Conservation (phyloP, 2,113 vertebrate genomes). For the Sterrhoptilus dennistouni region DNA sequence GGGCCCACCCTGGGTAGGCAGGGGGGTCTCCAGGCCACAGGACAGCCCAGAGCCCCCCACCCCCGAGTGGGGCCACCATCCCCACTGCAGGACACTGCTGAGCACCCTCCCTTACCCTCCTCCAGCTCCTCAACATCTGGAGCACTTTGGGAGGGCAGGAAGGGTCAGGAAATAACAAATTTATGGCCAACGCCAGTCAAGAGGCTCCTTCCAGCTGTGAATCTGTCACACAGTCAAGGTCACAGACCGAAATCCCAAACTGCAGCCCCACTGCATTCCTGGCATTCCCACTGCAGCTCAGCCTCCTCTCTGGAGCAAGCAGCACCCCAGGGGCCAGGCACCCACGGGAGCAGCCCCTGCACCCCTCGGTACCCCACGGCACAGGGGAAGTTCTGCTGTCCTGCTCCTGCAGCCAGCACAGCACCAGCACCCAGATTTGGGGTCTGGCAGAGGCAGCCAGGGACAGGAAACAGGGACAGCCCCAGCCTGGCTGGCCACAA, state of each 20-base stretch:
- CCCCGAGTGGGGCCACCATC: not conserved
- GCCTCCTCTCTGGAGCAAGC: fast-evolving
- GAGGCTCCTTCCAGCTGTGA: not conserved
- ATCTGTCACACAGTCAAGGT: not conserved
- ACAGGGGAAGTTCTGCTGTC: not conserved
- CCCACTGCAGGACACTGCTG: fast-evolving
- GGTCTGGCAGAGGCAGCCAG: not conserved
- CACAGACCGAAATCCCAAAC: fast-evolving
- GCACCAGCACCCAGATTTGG: not conserved
- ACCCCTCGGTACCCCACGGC: not conserved
- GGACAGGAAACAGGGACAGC: not conserved
- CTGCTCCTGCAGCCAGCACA: not conserved
- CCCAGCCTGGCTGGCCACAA: not conserved
- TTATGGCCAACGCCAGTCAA: not conserved
- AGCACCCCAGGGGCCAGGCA: fast-evolving
- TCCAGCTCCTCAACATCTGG: not conserved
- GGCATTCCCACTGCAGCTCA: not conserved
- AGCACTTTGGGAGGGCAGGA: not conserved
- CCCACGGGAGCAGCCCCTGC: not conserved
- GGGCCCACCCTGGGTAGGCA: not conserved
- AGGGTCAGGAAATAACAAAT: not conserved
- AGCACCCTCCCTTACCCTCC: not conserved
- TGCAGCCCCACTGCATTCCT: not conserved
- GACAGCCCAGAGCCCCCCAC: not conserved
- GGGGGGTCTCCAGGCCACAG: not conserved